These are phyloP conservation scores for Petrosia ficiformis DNA, from an alignment of 37 sponge, comb jelly and placozoan species.

Conservation along the genomic window DNA sequence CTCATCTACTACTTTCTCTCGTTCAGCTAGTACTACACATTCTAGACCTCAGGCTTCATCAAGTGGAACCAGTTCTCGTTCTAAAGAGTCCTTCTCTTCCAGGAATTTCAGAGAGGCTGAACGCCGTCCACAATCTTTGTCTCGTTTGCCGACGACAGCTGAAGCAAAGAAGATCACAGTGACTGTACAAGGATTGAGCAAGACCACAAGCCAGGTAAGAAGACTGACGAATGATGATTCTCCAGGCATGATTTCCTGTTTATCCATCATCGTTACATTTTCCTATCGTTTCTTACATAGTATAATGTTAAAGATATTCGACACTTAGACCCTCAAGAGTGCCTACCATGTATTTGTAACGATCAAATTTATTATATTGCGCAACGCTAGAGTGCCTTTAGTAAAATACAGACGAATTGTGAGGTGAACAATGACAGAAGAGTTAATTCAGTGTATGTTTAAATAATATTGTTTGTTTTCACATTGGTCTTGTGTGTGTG, in stretches of 20 bases:
- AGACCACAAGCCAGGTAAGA: slow-evolving; percentile 70
- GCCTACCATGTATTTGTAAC: background rate
- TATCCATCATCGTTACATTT: no score
- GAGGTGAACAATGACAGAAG: no score
- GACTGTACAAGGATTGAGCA: slow-evolving; percentile 65
- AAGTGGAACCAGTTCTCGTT: background rate
- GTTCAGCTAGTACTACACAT: background rate
- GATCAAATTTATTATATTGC: background rate
- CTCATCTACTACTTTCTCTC: background rate
- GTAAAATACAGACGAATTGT: no score
- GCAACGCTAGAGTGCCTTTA: no score
- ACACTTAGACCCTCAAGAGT: background rate
- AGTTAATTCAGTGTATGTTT: no score
- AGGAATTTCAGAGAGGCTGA: background rate
- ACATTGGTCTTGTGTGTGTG: no score
- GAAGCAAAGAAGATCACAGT: slow-evolving; percentile 82
- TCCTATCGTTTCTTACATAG: no score
- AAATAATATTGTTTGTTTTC: no score
- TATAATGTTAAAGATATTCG: no score
- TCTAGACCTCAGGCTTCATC: background rate
- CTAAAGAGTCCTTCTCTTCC: background rate
- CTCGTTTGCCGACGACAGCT: slow-evolving; percentile 27
- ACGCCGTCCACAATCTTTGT: background rate
- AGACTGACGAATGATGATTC: background rate
- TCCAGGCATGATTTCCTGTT: no score